Base-by-base conservation (phyloP, 2,113 vertebrate species). In the Eonycteris spelaea region DNA sequence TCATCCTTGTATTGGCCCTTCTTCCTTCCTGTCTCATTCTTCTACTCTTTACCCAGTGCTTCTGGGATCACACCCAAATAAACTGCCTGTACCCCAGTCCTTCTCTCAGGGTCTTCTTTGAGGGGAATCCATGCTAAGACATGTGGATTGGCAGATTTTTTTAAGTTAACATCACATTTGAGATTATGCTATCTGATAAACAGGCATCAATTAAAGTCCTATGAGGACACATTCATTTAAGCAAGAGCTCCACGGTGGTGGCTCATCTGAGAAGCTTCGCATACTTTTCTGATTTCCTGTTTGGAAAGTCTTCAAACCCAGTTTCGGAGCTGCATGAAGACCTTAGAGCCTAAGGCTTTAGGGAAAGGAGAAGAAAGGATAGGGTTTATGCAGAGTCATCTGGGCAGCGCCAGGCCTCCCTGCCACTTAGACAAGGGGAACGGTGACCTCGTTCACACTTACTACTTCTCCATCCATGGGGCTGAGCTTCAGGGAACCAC, bases 281-380 rank as follows among this genome's bases (percentile, higher is more conserved):
- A 22, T 16, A 2, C 48, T 40, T 67, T 61, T 68, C 16, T 0
- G 1, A 40, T 53, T 8, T 57, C 24, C 45, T 67, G 22, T 51
- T 67, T 30, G 28, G 40, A 45, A 78, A 67, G 48, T 45, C 63
- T 85, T 79, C 87, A 67, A 28, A 51, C 6, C 12, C 38, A 43
- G 48, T 7, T 67, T 43, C 22, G 28, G 30, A 79, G 90, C 97
- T 97, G 97, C 98, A 96, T 98, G 98, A 98, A 98, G 97, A 97
- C 97, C 86, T 95, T 97, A 98, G 97, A 97, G 97, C 95, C 67
- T 86, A 26, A 26, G 40, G 67, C 22, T 4, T 88, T 6, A 51
- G 53, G 16, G 53, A 78, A 86, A 89, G 45, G 28, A 87, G 38
- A 40, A 30, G 12, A 40, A 57, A 45, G 7, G 5, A 8, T 33